Conservation (phyloP, 2,113 vertebrate genomes). For the Bos javanicus region DNA sequence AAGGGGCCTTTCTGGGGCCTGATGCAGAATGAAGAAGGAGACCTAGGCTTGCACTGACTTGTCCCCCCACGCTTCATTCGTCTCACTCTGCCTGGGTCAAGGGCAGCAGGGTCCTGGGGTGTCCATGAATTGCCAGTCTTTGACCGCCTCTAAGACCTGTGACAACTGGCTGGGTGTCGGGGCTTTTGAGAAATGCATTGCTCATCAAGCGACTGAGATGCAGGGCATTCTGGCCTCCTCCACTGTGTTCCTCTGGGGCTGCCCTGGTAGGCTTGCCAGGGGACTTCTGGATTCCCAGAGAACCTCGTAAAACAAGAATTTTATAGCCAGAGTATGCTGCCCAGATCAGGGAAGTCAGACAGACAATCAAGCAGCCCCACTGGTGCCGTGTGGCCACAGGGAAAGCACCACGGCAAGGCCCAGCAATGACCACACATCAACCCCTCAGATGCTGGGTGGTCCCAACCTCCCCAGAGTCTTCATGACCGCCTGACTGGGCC, state of each 20-base stretch:
- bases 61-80: too few species aligned
- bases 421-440: fast-evolving
- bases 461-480: background rate
- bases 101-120: background rate
- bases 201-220: background rate
- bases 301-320: slow-evolving; percentile 49
- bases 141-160: background rate
- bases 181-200: background rate
- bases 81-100: background rate
- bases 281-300: slow-evolving; percentile 59
- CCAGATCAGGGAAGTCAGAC: background rate
- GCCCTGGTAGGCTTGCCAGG: slow-evolving; percentile 38
- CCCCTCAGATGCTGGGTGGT: background rate
- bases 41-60: background rate
- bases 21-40: background rate
- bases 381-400: background rate
- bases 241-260: background rate
- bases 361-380: background rate
- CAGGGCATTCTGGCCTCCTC: background rate
- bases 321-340: slow-evolving; percentile 29
- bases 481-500: background rate
- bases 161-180: background rate
- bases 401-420: background rate
- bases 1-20: background rate
- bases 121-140: background rate